Conservation (phyloP, 2,888 invertebrate species). For the Epistrophella euchroma region DNA sequence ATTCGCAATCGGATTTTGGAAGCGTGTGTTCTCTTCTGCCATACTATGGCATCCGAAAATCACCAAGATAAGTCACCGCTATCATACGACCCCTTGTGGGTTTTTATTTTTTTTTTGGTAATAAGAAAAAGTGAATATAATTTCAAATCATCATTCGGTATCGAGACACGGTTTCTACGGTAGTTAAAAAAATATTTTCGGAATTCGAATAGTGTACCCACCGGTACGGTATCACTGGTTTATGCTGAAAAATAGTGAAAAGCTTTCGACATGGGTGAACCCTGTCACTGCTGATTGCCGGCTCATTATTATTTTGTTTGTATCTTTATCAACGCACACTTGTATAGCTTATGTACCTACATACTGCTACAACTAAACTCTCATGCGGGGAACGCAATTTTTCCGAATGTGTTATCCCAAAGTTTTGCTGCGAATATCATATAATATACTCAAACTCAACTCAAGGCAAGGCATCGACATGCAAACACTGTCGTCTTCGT, state of each 20-base stretch:
- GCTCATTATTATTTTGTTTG: slow-evolving; percentile 74
- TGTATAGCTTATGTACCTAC: slow-evolving; percentile 13
- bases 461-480: slow-evolving; percentile 51
- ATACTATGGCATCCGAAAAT: slow-evolving; percentile 41
- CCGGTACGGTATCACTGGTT: neutral
- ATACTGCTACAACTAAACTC: slow-evolving; percentile 21
- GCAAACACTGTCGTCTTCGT: slow-evolving; percentile 34
- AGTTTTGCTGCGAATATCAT: slow-evolving; percentile 70
- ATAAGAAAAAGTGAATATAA: slow-evolving; percentile 60
- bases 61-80: slow-evolving; percentile 53
- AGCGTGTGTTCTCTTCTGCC: slow-evolving; percentile 61
- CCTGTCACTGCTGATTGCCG: slow-evolving; percentile 74
- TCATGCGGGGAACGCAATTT: slow-evolving; percentile 64
- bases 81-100: slow-evolving; percentile 18
- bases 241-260: slow-evolving; percentile 42
- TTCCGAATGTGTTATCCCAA: slow-evolving; percentile 58
- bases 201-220: slow-evolving; percentile 14
- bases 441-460: slow-evolving; percentile 49
- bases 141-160: slow-evolving; percentile 36
- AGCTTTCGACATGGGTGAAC: slow-evolving; percentile 70
- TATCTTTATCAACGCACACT: slow-evolving; percentile 53
- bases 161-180: neutral
- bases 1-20: slow-evolving; percentile 74
- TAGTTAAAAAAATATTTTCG: neutral
- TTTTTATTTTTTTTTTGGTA: slow-evolving; percentile 19